Evolutionary conservation across 2,113 vertebrate species (phyloP).

Genomic region (Elgaria multicarinata): DNA sequence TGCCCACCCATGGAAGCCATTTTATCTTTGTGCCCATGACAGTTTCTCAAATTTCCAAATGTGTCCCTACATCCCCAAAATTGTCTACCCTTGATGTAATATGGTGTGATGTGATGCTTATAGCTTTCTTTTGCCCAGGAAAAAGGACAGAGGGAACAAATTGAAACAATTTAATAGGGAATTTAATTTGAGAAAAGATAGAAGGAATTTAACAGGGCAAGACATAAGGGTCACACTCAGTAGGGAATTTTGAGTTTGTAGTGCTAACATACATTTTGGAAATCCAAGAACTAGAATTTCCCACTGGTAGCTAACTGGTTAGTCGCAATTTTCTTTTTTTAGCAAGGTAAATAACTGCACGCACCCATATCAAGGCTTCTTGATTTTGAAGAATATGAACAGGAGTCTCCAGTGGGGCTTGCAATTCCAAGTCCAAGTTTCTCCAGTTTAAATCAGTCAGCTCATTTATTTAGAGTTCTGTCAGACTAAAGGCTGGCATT

Average conservation of each 20-base stretch:
- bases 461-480: background rate
- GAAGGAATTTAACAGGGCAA: too few species aligned
- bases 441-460: background rate
- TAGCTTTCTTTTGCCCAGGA: background rate
- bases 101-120: background rate
- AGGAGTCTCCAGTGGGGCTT: background rate
- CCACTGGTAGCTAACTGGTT: background rate
- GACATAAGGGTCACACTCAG: too few species aligned
- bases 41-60: too few species aligned
- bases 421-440: background rate
- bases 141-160: background rate
- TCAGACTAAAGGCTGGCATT: background rate
- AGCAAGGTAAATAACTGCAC: background rate
- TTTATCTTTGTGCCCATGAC: too few species aligned
- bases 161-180: background rate
- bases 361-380: background rate
- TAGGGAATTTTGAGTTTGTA: too few species aligned
- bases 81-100: background rate
- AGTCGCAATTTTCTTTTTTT: background rate
- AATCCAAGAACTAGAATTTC: background rate
- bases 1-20: too few species aligned
- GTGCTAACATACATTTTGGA: background rate
- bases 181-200: background rate
- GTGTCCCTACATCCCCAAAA: too few species aligned
- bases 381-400: background rate